These are phyloP conservation scores for Gymnarchus niloticus DNA, from an alignment of 2,113 vertebrate species.

Conservation along the genomic window DNA sequence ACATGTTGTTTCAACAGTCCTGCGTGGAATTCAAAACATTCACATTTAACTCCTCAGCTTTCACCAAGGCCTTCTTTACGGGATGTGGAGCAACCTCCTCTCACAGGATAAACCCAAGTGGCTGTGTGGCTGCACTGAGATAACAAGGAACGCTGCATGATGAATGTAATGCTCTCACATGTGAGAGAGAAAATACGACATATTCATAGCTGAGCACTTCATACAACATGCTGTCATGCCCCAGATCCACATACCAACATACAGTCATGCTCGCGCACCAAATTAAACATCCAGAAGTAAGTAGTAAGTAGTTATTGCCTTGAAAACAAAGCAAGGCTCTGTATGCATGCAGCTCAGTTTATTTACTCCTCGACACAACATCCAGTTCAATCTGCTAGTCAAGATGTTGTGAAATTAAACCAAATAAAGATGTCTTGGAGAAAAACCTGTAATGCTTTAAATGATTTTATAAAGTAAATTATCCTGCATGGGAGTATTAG, in stretches of 20 bases:
- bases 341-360: neutral
- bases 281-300: neutral
- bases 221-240: neutral
- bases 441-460: neutral
- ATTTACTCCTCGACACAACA: neutral
- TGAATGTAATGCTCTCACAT: neutral
- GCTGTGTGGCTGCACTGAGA: neutral
- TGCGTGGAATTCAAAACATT: neutral
- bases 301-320: neutral
- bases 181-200: neutral
- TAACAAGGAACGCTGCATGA: neutral
- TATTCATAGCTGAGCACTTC: neutral
- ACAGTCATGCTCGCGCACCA: neutral
- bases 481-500: neutral
- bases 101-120: too few relatives aligned
- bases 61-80: too few relatives aligned
- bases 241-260: neutral
- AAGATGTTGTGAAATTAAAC: neutral
- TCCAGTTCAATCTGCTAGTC: neutral
- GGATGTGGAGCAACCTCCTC: too few relatives aligned
- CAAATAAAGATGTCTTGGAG: neutral
- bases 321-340: neutral
- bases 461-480: neutral
- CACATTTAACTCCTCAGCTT: neutral
- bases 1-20: neutral